These are phyloP conservation scores for Atherinomorus stipes DNA, from an alignment of 2,113 vertebrate species.

Conservation along the genomic window DNA sequence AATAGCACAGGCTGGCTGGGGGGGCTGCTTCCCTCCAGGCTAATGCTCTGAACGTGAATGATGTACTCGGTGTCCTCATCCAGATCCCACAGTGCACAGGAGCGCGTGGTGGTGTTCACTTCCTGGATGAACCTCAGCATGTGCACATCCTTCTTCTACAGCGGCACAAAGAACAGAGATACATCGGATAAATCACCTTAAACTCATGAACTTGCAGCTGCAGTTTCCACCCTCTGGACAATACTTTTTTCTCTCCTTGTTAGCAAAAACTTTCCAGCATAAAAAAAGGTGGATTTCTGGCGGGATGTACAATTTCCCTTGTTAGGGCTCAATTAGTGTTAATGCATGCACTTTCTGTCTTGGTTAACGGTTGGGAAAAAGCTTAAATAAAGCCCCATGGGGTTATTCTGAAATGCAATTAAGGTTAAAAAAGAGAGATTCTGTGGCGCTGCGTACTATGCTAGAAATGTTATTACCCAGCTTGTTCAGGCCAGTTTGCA, in stretches of 20 bases:
- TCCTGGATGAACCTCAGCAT: constrained; percentile 98
- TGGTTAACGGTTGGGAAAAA: constrained; percentile 38
- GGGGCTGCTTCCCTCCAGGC: constrained; percentile 93
- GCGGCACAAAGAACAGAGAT: constrained; percentile 1
- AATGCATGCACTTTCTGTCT: constrained; percentile 24
- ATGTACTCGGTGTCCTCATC: constrained; percentile 98
- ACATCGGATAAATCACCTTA: background rate
- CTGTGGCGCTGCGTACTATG: constrained; percentile 17
- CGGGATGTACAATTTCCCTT: constrained; percentile 15
- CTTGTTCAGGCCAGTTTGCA: constrained; percentile 59
- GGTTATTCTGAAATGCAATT: constrained; percentile 40
- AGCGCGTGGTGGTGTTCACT: constrained; percentile 97
- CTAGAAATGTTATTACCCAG: constrained; percentile 56
- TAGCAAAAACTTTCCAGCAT: background rate
- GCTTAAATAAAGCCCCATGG: constrained; percentile 28
- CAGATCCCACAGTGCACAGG: constrained; percentile 95
- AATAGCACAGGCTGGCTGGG: constrained; percentile 93
- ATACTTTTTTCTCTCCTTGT: background rate
- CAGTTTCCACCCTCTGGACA: background rate
- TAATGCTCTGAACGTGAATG: constrained; percentile 95
- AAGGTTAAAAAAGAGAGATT: constrained; percentile 36
- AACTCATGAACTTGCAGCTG: background rate
- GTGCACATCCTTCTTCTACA: constrained; percentile 94
- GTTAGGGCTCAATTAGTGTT: constrained; percentile 11
- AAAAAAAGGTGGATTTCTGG: constrained; percentile 1